Conservation (phyloP, 1,140 invertebrate genomes). For the Paralvinella palmiformis region DNA sequence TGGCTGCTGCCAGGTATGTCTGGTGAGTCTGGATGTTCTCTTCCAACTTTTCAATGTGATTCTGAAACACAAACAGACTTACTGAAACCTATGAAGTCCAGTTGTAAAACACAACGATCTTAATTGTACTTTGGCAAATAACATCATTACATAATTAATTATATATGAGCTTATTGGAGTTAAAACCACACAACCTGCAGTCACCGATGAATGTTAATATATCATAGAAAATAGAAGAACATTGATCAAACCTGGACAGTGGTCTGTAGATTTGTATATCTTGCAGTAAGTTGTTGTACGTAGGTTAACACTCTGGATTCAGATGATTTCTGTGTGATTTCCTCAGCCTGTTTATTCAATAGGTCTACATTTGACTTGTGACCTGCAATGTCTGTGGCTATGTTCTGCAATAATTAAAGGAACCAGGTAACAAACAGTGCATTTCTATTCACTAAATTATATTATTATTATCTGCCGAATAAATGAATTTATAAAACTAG, state of each 20-base stretch:
- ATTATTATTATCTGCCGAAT: not conserved
- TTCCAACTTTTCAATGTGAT: conserved; percentile 30
- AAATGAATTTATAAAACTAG: not conserved
- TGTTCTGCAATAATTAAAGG: conserved; percentile 38
- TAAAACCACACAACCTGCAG: too few species aligned
- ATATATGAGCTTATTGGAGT: too few species aligned
- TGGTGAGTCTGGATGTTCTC: conserved; percentile 41
- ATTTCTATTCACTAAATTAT: not conserved
- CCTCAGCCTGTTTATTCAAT: conserved; percentile 62
- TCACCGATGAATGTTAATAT: too few species aligned
- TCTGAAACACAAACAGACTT: not conserved
- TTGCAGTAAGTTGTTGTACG: conserved; percentile 66
- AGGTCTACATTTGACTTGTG: conserved; percentile 63
- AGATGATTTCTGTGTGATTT: conserved; percentile 68
- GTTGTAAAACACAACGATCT: not conserved
- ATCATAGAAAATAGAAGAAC: conserved; percentile 1
- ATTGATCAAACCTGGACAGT: conserved; percentile 28
- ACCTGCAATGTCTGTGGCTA: conserved; percentile 60
- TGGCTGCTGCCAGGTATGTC: conserved; percentile 22
- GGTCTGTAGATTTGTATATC: conserved; percentile 64
- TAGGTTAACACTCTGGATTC: conserved; percentile 75
- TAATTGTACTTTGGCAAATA: not conserved
- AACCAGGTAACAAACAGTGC: not conserved
- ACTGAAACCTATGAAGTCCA: not conserved
- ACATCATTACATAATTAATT: too few species aligned